Percentiles rank a stretch among this genome's conserved stretches.
Evolutionary conservation across 2,888 invertebrate genomes (phyloP).

Genomic region (Dynastes tityus): DNA sequence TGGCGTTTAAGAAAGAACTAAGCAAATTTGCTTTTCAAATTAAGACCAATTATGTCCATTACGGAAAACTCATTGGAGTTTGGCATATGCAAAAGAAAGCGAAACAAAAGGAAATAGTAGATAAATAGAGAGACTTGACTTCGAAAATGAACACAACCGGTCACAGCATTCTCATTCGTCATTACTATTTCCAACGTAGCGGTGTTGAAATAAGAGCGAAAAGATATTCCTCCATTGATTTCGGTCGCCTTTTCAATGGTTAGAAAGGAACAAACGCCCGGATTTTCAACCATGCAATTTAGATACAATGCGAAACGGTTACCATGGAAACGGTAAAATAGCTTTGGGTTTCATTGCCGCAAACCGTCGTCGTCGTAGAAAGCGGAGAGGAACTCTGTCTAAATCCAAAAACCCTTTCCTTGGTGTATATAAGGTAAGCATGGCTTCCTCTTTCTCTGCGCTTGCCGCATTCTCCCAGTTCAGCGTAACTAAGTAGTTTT

Average conservation of each 20-base stretch:
- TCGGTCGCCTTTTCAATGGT: constrained; percentile 30
- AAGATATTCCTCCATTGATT: constrained; percentile 21
- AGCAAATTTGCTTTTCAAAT: background rate
- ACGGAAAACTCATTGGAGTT: too few relatives aligned
- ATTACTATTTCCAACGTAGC: constrained; percentile 5
- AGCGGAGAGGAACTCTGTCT: constrained; percentile 21
- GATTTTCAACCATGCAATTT: constrained; percentile 53
- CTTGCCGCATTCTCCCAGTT: background rate
- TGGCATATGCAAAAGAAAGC: background rate
- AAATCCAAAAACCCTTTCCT: constrained; percentile 5
- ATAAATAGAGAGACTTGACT: background rate
- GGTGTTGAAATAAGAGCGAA: background rate
- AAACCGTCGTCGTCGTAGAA: constrained; percentile 7
- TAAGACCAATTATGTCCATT: background rate
- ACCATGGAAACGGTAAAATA: constrained; percentile 42
- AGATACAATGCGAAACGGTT: constrained; percentile 50
- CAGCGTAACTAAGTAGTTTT: constrained; percentile 33
- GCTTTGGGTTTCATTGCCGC: constrained; percentile 31
- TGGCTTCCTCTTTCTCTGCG: background rate
- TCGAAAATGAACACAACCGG: background rate
- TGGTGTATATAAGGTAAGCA: background rate
- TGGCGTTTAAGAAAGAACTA: background rate
- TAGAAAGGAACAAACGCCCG: constrained; percentile 19
- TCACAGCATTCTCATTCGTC: background rate
- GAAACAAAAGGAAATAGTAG: background rate